Base-by-base conservation (phyloP, 1,140 invertebrate genomes). In the Aphelenchoides avenae region DNA sequence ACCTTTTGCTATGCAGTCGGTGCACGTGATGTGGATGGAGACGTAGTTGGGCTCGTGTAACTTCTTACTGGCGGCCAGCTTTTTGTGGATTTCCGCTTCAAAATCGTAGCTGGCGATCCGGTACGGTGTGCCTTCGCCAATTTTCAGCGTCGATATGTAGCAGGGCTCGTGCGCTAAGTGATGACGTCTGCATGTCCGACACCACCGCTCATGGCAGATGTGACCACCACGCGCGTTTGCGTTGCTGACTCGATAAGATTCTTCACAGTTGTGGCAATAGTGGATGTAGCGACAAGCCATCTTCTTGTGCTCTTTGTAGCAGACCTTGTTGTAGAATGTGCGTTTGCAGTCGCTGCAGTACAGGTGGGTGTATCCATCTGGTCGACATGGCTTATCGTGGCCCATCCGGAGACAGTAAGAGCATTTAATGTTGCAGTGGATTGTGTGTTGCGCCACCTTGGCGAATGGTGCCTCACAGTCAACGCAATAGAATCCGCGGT, bases 261-360 rank as follows among this genome's bases (percentile, higher is more conserved):
- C 39, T 43, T 36, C 47, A 46, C 47, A 49, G 15, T 49, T 47
- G 1, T 43, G n/a, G 1, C 47, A 49, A 34, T 49, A 26, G 5
- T 49, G 33, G n/a, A 30, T 34, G 13, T 30, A 22, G n/a, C 0
- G 47, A 49, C 47, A 49, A 11, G 24, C 15, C n/a, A 13, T 43
- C 1, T 13, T n/a, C 1, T 34, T 15, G 22, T 49, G 47, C 13
- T 49, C 30, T 13, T 13, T 44, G 6, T n/a, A 49, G 20, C 47
- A 49, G 13, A 34, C 47, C 18, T 49, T 5, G 3, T n/a, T 49
- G 11, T 1, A n/a, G 20, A 49, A 49, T 18, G n/a, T 3, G 15
- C 41, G 33, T n/a, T 22, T 39, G 29, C 47, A 49, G 15, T 30
- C 47, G 2, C 24, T 26, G 5, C 47, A 49, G 33, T 49, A 26